Conservation (phyloP, 2,797 vertebrate species). For the Morus bassanus region DNA sequence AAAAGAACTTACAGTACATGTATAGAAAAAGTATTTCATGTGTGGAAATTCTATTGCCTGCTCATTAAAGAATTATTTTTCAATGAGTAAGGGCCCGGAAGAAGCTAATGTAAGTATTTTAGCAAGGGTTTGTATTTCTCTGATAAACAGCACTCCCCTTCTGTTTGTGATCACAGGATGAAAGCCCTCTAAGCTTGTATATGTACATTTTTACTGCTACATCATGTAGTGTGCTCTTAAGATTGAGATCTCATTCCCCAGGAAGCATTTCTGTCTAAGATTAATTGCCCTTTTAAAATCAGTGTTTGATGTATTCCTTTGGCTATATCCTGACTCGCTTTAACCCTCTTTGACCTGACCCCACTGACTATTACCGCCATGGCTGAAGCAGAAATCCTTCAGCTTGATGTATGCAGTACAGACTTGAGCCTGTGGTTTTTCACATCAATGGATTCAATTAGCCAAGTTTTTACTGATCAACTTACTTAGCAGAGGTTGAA, state of each 20-base stretch:
- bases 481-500: conserved; percentile 54
- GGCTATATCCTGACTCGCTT: conserved; percentile 78
- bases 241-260: conserved; percentile 80
- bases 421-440: conserved; percentile 74
- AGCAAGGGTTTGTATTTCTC: conserved; percentile 74
- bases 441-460: conserved; percentile 75
- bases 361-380: conserved; percentile 70
- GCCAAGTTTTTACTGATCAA: conserved; percentile 71
- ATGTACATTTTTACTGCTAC: conserved; percentile 81
- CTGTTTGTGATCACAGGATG: conserved; percentile 80
- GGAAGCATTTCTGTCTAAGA: conserved; percentile 81
- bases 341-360: conserved; percentile 84
- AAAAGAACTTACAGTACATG: not conserved
- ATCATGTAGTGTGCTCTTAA: conserved; percentile 79
- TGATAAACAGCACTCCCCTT: conserved; percentile 77
- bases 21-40: not conserved
- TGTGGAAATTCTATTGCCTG: not conserved
- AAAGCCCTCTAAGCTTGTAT: conserved; percentile 77
- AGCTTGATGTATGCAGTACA: conserved; percentile 75
- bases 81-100: conserved; percentile 52
- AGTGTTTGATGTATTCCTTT: conserved; percentile 81
- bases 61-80: conserved; percentile 56
- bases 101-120: conserved; percentile 74
- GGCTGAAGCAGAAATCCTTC: conserved; percentile 72
- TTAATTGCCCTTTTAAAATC: conserved; percentile 83